Evolutionary conservation across 2,888 invertebrate genomes (phyloP).

Genomic region (Drosophila paucipuncta): DNA sequence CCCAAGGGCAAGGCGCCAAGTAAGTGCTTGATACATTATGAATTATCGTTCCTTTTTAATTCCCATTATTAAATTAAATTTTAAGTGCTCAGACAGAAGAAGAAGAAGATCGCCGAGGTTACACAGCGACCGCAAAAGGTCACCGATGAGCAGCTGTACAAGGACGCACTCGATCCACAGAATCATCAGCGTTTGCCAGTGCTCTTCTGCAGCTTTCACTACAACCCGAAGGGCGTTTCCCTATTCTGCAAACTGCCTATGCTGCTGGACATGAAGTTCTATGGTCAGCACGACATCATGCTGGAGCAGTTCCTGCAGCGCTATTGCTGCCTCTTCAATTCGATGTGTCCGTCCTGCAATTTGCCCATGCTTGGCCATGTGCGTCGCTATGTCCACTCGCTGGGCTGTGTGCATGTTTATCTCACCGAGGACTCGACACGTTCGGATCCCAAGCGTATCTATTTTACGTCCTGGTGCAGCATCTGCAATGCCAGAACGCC

Average conservation of each 20-base stretch:
- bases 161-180: constrained; percentile 91
- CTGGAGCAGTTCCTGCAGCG: constrained; percentile 96
- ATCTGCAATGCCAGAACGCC: constrained; percentile 88
- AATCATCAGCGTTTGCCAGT: constrained; percentile 95
- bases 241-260: constrained; percentile 85
- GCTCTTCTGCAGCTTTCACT: constrained; percentile 91
- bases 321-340: constrained; percentile 93
- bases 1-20: constrained; percentile 82
- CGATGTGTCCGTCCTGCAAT: constrained; percentile 92
- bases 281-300: constrained; percentile 97
- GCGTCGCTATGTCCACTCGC: constrained; percentile 94
- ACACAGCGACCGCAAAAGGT: constrained; percentile 81
- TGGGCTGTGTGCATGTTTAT: constrained; percentile 93
- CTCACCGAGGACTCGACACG: constrained; percentile 81
- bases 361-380: constrained; percentile 95
- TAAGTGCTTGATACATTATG: constrained; percentile 51
- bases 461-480: constrained; percentile 84
- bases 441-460: constrained; percentile 82
- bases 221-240: constrained; percentile 83
- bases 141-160: constrained; percentile 81
- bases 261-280: constrained; percentile 93
- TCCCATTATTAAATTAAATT: background rate
- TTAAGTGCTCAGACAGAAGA: constrained; percentile 78
- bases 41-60: background rate
- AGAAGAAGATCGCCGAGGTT: constrained; percentile 70